Evolutionary conservation across 2,113 vertebrate genomes (phyloP), one percentile per base, ranked within the genome.

Genomic region (Coreoperca whiteheadi): DNA sequence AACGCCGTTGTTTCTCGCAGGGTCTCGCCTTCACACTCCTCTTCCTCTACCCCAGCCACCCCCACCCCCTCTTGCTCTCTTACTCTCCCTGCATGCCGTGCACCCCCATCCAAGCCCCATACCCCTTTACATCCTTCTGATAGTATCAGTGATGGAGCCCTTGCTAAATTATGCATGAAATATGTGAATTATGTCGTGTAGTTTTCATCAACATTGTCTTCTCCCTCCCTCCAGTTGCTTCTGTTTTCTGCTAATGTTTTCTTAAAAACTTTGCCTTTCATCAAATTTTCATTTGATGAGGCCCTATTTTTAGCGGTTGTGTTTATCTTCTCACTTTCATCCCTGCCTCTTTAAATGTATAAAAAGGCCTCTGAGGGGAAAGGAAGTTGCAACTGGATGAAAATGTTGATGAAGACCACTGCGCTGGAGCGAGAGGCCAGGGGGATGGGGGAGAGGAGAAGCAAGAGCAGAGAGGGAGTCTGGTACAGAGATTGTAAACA

Each of bases 271-370:
- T 32, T 74, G 76, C 18, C 74, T 83, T 63, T 87, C 53, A 84
- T 93, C 41, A 82, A 70, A 80, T 88, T 84, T 91, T 90, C 59
- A 74, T 90, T 90, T 82, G 80, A 89, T 50, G 56, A 77, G 69
- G n/a, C 50, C n/a, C 82, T 90, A 89, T 93, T 92, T 95, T 90
- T 90, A 91, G 87, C 50, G 37, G 21, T 74, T 56, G 56, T 79
- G 60, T 92, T 86, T 88, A 80, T 90, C 60, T 64, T 75, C 83
- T 88, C 73, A 28, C 82, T 82, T 83, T 82, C 79, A 70, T 68
- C 43, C 41, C 54, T 41, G 18, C 63, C 15, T 76, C n/a, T 80
- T 79, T 65, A 28, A 83, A 85, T 41, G 15, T 76, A 51, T 65
- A 59, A 59, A 88, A 87, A 68, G 41, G 41, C 61, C 82, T 77